These are phyloP conservation scores for Chouioia cunea DNA, from an alignment of 2,888 invertebrate genomes.

Conservation along the genomic window DNA sequence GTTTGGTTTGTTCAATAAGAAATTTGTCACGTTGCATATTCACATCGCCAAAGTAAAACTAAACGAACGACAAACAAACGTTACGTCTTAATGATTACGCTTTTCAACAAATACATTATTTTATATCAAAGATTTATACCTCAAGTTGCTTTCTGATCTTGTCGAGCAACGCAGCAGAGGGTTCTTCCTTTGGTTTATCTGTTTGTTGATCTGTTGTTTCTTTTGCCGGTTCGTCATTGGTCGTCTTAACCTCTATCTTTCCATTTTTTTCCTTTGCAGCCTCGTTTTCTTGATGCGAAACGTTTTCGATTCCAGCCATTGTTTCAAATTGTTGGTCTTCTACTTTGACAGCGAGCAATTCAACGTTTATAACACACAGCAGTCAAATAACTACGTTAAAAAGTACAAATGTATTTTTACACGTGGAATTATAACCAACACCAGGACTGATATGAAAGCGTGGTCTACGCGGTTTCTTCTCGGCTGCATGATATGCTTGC, in stretches of 20 bases:
- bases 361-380: too few species aligned
- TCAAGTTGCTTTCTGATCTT: slow-evolving; percentile 56
- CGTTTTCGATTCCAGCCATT: slow-evolving; percentile 17
- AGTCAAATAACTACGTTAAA: too few species aligned
- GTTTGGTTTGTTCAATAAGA: slow-evolving; percentile 84
- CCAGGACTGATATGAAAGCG: too few species aligned
- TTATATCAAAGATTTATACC: slow-evolving; percentile 38
- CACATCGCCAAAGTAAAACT: slow-evolving; percentile 89
- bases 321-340: background rate
- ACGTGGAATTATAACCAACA: too few species aligned
- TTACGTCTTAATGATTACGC: background rate
- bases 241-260: slow-evolving; percentile 48
- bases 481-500: too few species aligned
- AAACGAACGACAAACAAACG: slow-evolving; percentile 50
- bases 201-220: slow-evolving; percentile 21
- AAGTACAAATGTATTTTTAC: too few species aligned
- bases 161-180: slow-evolving; percentile 53
- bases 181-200: slow-evolving; percentile 43
- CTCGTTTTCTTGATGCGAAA: background rate
- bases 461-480: too few species aligned
- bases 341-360: too few species aligned
- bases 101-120: background rate
- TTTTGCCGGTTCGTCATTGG: slow-evolving; percentile 1
- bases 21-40: slow-evolving; percentile 95
- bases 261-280: slow-evolving; percentile 4